Evolutionary conservation across 2,888 invertebrate species (phyloP).

Genomic region (Galerucella nymphaeae): DNA sequence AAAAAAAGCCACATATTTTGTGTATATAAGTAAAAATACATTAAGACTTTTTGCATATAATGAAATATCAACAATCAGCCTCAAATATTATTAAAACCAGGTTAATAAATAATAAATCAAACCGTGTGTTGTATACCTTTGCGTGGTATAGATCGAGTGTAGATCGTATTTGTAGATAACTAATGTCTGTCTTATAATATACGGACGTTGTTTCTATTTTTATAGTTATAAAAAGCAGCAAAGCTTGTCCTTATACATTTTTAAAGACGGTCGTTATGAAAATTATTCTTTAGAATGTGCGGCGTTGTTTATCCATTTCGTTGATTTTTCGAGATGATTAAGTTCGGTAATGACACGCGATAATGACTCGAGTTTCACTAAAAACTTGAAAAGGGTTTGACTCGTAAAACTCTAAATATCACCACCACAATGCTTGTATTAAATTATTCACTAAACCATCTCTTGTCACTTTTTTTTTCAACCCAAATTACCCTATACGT

Average conservation of each 20-base stretch:
- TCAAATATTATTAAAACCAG: constrained; percentile 61
- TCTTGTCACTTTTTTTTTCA: not conserved
- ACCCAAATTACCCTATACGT: too few relatives aligned
- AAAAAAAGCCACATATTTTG: not conserved
- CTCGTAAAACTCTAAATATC: constrained; percentile 10
- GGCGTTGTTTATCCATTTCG: constrained; percentile 30
- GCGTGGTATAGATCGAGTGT: constrained; percentile 55
- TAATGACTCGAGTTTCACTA: constrained; percentile 5
- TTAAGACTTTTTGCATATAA: constrained; percentile 33
- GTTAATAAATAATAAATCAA: constrained; percentile 63
- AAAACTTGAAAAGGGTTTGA: constrained; percentile 27
- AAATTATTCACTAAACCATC: not conserved
- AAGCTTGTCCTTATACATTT: constrained; percentile 50
- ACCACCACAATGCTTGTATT: not conserved
- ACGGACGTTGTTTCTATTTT: constrained; percentile 44
- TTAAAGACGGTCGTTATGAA: constrained; percentile 48
- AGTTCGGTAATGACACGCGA: constrained; percentile 35
- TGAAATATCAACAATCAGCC: constrained; percentile 35
- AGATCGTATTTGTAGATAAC: constrained; percentile 60
- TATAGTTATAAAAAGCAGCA: constrained; percentile 38
- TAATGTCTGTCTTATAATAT: constrained; percentile 61
- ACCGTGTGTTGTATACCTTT: constrained; percentile 53
- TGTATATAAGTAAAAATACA: constrained; percentile 19
- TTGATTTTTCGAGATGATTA: constrained; percentile 38
- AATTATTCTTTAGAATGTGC: constrained; percentile 38